These are phyloP conservation scores for Corella eumyota DNA, from an alignment of 23 tunicate species.

Conservation along the genomic window DNA sequence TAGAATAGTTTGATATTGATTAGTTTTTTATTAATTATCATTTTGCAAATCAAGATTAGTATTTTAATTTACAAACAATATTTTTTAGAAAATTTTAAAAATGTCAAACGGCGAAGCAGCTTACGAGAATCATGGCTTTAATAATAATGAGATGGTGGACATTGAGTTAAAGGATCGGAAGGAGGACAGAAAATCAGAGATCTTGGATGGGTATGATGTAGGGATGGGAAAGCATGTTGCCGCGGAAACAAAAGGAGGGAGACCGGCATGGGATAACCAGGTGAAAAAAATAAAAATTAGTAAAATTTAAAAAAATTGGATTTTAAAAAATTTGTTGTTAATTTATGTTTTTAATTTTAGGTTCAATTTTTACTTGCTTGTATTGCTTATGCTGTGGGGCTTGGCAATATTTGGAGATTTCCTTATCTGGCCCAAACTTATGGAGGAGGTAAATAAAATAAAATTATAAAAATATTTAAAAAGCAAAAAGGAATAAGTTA, in stretches of 20 bases:
- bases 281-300: too few species aligned
- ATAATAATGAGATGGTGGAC: neutral
- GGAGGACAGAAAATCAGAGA: neutral
- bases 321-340: too few species aligned
- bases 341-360: too few species aligned
- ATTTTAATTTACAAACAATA: too few species aligned
- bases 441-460: slow-evolving; percentile 89
- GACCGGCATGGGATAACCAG: slow-evolving; percentile 99
- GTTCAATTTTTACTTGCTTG: slow-evolving; percentile 91
- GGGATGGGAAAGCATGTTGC: slow-evolving; percentile 67
- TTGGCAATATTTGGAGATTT: slow-evolving; percentile 99
- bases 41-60: too few species aligned
- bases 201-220: slow-evolving; percentile 32
- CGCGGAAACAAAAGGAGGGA: slow-evolving; percentile 16
- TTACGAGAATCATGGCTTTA: neutral
- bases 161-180: neutral
- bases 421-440: slow-evolving; percentile 96
- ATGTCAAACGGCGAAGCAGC: too few species aligned
- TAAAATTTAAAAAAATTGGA: too few species aligned
- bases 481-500: too few species aligned
- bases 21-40: too few species aligned
- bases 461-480: neutral
- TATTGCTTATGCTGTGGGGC: slow-evolving; percentile 97
- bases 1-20: too few species aligned
- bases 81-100: too few species aligned